Evolutionary conservation across 2,888 invertebrate genomes (phyloP), one percentile per base, ranked within the genome.

Genomic region (Idaea biselata): DNA sequence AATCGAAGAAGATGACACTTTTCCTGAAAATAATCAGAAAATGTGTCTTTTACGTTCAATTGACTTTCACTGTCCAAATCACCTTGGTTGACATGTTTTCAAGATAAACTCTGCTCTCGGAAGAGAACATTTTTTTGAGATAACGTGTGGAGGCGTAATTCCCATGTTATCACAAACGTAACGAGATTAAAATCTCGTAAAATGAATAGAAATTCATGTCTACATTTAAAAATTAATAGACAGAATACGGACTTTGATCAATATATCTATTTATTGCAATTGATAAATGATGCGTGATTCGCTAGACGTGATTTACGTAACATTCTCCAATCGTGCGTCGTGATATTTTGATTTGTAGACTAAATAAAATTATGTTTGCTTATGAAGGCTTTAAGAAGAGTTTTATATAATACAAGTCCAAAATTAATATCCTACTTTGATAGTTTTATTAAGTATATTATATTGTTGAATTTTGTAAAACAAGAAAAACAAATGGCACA

Each of bases 241-340:
- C 44, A 11, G 11, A 44, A 44, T 44, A 8, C 14, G 44, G 44
- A 44, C 44, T 44, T 44, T 33, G 33, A 33, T 44, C 44, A 11
- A 44, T 44, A 6, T 44, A 44, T 44, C 44, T 14, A 44, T 11
- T 14, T 44, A 44, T 11, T 44, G 14, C 44, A 44, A 44, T 25
- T 44, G 44, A 11, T 44, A 33, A 18, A 58, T 53, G 5, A 56
- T 25, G 16, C 8, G 44, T 44, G 44, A 44, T 44, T 44, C 14
- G 44, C 44, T 44, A 44, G 44, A 44, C 44, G 44, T 44, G 44
- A 44, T 16, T 55, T 32, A 56, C 57, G 55, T 53, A 18, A 31
- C n/a, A 60, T 11, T 58, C 7, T 31, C 58, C 11, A 33, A 33
- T 33, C 33, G 6, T 14, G 3, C 7, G 7, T 33, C 33, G 33